Evolutionary conservation across 1,140 invertebrate genomes (phyloP), one percentile per base, ranked within the genome.

Genomic region (Microplitis demolitor): DNA sequence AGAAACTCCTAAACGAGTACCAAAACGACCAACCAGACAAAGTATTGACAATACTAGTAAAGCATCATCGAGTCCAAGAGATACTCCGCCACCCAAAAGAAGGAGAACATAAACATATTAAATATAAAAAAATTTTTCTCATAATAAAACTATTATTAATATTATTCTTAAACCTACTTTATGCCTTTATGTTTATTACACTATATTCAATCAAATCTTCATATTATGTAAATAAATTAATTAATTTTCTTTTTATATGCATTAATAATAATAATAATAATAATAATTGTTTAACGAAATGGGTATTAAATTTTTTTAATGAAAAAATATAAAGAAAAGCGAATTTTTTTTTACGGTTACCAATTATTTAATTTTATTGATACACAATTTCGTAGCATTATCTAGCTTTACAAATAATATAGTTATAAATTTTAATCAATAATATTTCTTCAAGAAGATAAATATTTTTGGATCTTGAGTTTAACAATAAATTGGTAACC

Each of bases 21-120:
- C 82, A 8, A 87, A 87, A 75, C 80, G 86, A 72, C 85, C 86
- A 58, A 87, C 86, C 0, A 83, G 86, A 69, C 86, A 87, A 77
- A 87, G 85, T 53, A 78, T 81, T 14, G 86, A 87, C 66, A 86
- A 80, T 67, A 77, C 83, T 9, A 81, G 80, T 11, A 87, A 87
- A 78, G 79, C 84, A 63, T 81, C 85, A 11, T 80, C 84, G 1
- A 87, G 85, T 79, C 86, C 85, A 45, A 77, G 85, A 34, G 84
- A 87, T 76, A 87, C 85, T 56, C 85, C 86, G 3, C 85, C 86
- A 14, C 80, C 81, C 16, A 87, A 87, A 79, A 83, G 85, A 63
- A 79, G 86, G 73, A 80, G 86, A 76, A 83, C 85, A 81, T 87
- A 84, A 84, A 68, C 75, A 4, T 4, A 33, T 37, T 51, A 54